These are phyloP conservation scores for Melikaiella ostensackeni DNA, from an alignment of 2,888 invertebrate species.

Conservation along the genomic window DNA sequence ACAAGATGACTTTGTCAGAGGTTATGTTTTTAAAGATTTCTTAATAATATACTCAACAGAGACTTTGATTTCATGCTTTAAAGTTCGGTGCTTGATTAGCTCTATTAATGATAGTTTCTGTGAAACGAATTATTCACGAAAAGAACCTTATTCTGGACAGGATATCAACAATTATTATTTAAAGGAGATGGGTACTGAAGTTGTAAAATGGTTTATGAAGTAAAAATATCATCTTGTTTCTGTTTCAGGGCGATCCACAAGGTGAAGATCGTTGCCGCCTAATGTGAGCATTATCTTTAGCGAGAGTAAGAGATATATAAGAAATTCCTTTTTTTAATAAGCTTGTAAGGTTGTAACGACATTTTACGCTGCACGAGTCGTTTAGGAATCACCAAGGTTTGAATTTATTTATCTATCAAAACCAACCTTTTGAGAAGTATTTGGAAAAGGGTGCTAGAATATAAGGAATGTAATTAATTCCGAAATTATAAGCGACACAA, in stretches of 20 bases:
- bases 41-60: too few species aligned
- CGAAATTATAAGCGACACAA: background rate
- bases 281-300: conserved; percentile 76
- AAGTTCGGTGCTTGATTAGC: too few species aligned
- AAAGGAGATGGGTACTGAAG: conserved; percentile 12
- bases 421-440: background rate
- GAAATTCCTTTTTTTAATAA: conserved; percentile 40
- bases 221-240: conserved; percentile 47
- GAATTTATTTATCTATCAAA: conserved; percentile 10
- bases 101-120: background rate
- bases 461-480: conserved; percentile 4
- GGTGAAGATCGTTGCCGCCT: conserved; percentile 81
- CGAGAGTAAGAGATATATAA: conserved; percentile 42
- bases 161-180: conserved; percentile 6
- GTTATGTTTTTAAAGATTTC: too few species aligned
- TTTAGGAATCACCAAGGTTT: conserved; percentile 42
- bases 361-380: conserved; percentile 52
- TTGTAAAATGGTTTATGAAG: background rate
- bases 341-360: conserved; percentile 44
- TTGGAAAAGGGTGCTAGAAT: background rate
- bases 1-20: too few species aligned
- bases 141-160: conserved; percentile 19
- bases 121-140: background rate
- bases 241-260: conserved; percentile 76
- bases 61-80: too few species aligned